Conservation (phyloP, 2,113 vertebrate species). For the Papio anubis region DNA sequence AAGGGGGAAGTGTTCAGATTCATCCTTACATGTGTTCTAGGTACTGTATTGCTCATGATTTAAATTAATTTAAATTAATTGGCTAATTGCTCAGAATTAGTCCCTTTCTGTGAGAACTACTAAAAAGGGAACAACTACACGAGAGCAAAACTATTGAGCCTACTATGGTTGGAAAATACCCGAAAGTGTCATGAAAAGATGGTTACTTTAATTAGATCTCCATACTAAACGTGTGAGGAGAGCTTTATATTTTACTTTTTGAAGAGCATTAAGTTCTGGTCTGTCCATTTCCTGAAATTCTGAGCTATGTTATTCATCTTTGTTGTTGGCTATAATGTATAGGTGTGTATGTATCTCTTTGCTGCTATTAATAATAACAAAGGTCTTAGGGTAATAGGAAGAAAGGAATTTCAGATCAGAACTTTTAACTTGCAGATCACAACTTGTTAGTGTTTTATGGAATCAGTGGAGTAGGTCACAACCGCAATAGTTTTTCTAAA, state of each 20-base stretch:
- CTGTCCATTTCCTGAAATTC: background rate
- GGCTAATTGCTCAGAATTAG: background rate
- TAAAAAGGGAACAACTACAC: background rate
- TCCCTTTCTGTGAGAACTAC: background rate
- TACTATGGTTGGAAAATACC: background rate
- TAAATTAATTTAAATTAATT: conserved; percentile 6
- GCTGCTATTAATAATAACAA: background rate
- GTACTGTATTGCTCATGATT: background rate
- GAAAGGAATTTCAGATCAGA: background rate
- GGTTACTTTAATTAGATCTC: background rate
- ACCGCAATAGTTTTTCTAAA: background rate
- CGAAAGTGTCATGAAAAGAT: background rate
- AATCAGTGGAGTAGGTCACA: background rate
- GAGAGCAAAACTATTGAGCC: background rate
- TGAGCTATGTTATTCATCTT: background rate
- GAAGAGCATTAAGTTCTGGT: background rate
- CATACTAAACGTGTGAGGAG: background rate
- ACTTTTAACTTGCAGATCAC: background rate
- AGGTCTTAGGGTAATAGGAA: background rate
- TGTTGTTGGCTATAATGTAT: background rate
- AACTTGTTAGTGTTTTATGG: background rate
- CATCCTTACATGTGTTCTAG: background rate
- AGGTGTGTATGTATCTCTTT: background rate
- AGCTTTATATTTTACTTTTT: background rate
- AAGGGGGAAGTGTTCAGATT: background rate